phyloP scores from a whole-genome alignment of 30 jellyfish, hydroid and myxozoan genomes.

The Aurelia aurita complex sp. Pacific region DNA sequence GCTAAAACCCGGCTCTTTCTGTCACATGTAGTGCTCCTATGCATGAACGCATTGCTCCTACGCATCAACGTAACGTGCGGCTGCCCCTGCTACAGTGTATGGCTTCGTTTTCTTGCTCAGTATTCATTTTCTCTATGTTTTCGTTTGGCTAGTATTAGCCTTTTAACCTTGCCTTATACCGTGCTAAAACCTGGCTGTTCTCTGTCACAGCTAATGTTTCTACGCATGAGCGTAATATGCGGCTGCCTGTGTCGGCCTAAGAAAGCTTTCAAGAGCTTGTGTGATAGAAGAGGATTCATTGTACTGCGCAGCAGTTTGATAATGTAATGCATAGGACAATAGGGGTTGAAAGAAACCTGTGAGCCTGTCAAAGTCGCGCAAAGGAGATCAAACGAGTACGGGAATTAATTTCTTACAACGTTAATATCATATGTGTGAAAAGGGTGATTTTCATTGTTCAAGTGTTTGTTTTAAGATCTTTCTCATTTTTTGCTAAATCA shows the following conservation, averaged over 20 bases:
- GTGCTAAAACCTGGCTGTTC: not conserved
- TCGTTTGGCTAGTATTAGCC: conserved; percentile 12
- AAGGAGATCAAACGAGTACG: conserved; percentile 73
- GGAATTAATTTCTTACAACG: conserved; percentile 61
- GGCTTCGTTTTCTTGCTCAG: not conserved
- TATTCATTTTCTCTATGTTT: not conserved
- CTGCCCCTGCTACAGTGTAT: not conserved
- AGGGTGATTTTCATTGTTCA: conserved; percentile 54
- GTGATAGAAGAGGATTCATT: conserved; percentile 17
- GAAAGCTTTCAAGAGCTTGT: conserved; percentile 46
- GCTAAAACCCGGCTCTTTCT: conserved; percentile 12
- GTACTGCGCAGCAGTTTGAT: conserved; percentile 62
- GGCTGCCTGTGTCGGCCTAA: conserved; percentile 54
- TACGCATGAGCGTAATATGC: not conserved
- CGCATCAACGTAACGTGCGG: not conserved
- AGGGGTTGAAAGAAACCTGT: conserved; percentile 30
- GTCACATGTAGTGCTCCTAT: not conserved
- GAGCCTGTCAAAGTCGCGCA: conserved; percentile 56
- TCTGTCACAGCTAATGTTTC: not conserved
- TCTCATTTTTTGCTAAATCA: conserved; percentile 39
- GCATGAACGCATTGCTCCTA: too few species aligned
- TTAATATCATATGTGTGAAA: conserved; percentile 60
- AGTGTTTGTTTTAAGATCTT: conserved; percentile 53
- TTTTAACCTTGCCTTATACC: not conserved
- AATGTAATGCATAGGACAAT: conserved; percentile 30